Percentiles rank a stretch among this genome's conserved stretches.
Conservation (phyloP, 1,140 invertebrate genomes). For the Aplysia californica region DNA sequence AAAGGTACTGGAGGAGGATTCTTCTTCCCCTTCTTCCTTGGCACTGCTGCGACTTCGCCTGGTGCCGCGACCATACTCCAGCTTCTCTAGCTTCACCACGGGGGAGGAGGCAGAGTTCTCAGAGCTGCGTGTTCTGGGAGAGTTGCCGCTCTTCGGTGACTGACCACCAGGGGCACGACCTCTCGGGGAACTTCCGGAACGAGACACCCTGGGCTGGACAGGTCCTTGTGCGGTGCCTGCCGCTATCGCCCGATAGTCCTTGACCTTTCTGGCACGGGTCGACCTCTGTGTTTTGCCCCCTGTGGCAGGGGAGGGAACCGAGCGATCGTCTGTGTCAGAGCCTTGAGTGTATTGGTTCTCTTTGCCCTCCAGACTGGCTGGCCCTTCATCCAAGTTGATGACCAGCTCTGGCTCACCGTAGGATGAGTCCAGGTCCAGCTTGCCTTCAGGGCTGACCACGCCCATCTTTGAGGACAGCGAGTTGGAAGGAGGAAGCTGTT, state of each 20-base stretch:
- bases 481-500: no score
- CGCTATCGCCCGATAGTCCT: constrained; percentile 52
- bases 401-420: constrained; percentile 35
- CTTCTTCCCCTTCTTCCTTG: constrained; percentile 5
- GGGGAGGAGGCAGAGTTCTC: constrained; percentile 45
- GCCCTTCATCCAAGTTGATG: constrained; percentile 36
- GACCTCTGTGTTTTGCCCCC: constrained; percentile 34
- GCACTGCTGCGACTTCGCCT: constrained; percentile 18
- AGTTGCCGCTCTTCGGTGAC: constrained; percentile 45
- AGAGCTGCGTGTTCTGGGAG: constrained; percentile 39
- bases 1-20: constrained; percentile 9
- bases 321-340: constrained; percentile 29
- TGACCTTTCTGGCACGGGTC: constrained; percentile 36
- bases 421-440: constrained; percentile 33
- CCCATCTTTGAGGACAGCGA: constrained; percentile 26
- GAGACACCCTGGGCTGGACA: constrained; percentile 28
- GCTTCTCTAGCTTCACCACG: constrained; percentile 54
- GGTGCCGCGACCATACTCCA: constrained; percentile 35
- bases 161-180: constrained; percentile 29
- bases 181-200: constrained; percentile 36
- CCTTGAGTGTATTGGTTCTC: constrained; percentile 30
- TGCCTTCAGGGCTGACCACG: constrained; percentile 23
- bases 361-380: constrained; percentile 26
- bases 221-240: constrained; percentile 42
- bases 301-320: constrained; percentile 10